Percentiles rank a stretch among this genome's conserved stretches.
phyloP scores from a whole-genome alignment of 1,140 invertebrate genomes.

The Armadillidium nasatum region DNA sequence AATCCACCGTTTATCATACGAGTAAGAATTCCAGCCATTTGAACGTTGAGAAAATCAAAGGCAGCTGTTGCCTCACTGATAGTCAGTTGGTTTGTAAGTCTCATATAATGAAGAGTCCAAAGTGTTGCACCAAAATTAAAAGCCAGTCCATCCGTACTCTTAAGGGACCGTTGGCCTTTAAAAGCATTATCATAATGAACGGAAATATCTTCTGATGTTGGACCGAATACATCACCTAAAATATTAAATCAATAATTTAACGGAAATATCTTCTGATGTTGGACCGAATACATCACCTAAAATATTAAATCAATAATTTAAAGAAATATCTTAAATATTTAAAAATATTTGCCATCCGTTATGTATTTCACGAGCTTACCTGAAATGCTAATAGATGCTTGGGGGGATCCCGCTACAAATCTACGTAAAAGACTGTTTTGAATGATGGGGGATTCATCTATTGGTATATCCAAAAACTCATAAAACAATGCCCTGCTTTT shows the following conservation, averaged over 20 bases:
- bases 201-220: constrained; percentile 56
- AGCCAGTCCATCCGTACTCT: constrained; percentile 53
- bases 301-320: neutral
- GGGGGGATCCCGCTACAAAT: constrained; percentile 57
- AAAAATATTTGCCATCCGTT: too few relatives aligned
- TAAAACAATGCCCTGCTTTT: constrained; percentile 55
- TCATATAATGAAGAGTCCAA: constrained; percentile 57
- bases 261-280: constrained; percentile 55
- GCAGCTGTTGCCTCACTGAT: constrained; percentile 47
- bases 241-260: too few relatives aligned
- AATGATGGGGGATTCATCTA: constrained; percentile 58
- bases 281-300: constrained; percentile 59
- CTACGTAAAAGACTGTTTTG: constrained; percentile 56
- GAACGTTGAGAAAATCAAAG: constrained; percentile 53
- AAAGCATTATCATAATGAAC: constrained; percentile 47
- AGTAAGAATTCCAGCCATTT: constrained; percentile 50
- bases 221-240: constrained; percentile 58
- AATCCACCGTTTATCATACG: constrained; percentile 50
- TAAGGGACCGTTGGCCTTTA: constrained; percentile 25
- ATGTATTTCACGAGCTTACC: constrained; percentile 1
- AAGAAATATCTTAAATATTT: too few relatives aligned
- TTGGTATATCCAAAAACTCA: constrained; percentile 56
- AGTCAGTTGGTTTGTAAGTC: constrained; percentile 57
- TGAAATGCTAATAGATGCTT: constrained; percentile 51
- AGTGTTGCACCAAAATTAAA: constrained; percentile 60